Evolutionary conservation across 2,888 invertebrate species (phyloP).

Genomic region (Cecidostiba fungosa): DNA sequence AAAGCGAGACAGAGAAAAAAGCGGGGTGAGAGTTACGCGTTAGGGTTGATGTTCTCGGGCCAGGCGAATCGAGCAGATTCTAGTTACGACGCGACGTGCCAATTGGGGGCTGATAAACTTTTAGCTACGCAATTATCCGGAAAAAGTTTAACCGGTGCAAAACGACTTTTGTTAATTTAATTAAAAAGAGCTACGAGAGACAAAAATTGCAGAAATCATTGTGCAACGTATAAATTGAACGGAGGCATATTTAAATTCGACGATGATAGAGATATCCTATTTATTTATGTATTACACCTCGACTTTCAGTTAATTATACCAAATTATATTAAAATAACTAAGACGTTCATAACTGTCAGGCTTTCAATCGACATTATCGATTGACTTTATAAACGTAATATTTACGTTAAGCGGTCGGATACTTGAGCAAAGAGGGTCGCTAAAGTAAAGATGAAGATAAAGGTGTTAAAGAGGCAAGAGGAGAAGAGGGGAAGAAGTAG

Average conservation of each 20-base stretch:
- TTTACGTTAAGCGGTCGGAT: slow-evolving; percentile 46
- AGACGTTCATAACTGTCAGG: slow-evolving; percentile 16
- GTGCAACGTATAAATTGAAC: too few relatives aligned
- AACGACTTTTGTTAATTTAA: slow-evolving; percentile 14
- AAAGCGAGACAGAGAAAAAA: background rate
- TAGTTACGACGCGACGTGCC: slow-evolving; percentile 9
- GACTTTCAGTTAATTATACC: background rate
- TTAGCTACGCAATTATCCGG: slow-evolving; percentile 14
- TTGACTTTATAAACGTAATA: slow-evolving; percentile 48
- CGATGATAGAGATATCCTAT: too few relatives aligned
- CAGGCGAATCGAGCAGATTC: background rate
- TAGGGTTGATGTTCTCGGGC: background rate
- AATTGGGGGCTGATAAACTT: slow-evolving; percentile 38
- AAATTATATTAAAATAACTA: background rate
- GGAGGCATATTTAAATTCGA: background rate
- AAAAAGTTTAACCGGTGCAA: slow-evolving; percentile 2
- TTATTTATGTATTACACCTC: background rate
- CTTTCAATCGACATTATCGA: slow-evolving; percentile 49
- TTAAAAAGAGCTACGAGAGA: background rate
- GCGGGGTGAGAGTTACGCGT: background rate
- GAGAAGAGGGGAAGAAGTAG: background rate
- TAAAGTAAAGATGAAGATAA: slow-evolving; percentile 57
- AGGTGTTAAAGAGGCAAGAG: slow-evolving; percentile 44
- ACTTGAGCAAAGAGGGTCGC: slow-evolving; percentile 50
- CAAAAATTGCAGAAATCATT: too few relatives aligned